phyloP scores from a whole-genome alignment of 2,113 vertebrate species.

The Formicarius rufipectus region DNA sequence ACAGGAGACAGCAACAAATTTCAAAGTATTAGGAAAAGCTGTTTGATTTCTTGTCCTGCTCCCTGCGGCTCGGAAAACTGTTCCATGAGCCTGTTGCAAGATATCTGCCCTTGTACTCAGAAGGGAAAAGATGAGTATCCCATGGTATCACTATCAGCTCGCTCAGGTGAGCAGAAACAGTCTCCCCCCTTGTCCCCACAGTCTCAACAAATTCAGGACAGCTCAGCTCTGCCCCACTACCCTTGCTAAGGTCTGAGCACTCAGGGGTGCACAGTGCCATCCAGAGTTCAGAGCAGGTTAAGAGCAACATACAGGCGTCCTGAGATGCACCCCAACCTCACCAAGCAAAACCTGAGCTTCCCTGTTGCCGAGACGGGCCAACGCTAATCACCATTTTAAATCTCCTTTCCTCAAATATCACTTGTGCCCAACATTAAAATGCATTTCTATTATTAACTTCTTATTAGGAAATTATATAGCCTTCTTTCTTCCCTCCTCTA shows the following conservation, averaged over 20 bases:
- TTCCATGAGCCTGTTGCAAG: neutral
- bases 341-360: neutral
- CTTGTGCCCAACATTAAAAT: neutral
- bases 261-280: accelerated
- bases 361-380: neutral
- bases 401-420: neutral
- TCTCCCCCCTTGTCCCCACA: neutral
- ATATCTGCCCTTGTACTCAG: neutral
- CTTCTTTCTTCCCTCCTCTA: neutral
- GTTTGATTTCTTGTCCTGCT: neutral
- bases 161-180: neutral
- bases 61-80: neutral
- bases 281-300: neutral
- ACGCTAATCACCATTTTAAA: neutral
- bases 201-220: neutral
- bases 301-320: neutral
- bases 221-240: neutral
- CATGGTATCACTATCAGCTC: accelerated
- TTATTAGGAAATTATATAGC: neutral
- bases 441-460: neutral
- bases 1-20: neutral
- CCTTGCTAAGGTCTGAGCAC: neutral
- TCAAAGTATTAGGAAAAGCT: neutral
- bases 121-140: neutral
- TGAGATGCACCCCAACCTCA: neutral